Evolutionary conservation across 1,140 invertebrate species (phyloP), one percentile per base, ranked within the genome.

Genomic region (Drosophila insularis): DNA sequence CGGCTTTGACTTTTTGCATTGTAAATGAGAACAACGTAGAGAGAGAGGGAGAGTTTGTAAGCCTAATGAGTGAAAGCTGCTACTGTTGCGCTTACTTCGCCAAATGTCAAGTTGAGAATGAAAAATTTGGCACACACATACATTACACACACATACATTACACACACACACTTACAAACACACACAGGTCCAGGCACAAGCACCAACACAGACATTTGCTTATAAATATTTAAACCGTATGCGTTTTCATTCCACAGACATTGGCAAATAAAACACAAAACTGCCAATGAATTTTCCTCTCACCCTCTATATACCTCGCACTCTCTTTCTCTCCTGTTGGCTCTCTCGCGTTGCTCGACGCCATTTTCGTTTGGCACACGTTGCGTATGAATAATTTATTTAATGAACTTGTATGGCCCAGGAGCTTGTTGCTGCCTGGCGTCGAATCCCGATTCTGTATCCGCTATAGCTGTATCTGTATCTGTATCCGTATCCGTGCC

Each of bases 321-420:
- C 19, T 19, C 17, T 46, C 43, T 21, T 17, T 21, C 17, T 50
- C 10, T 50, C 72, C 73, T 53, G 23, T 63, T 54, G 66, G 62
- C 23, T 27, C 23, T 6, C 27, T 66, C 37, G 69, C 69, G 61
- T 70, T 76, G 69, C 59, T 68, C 74, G 79, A 79, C 75, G 81
- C 81, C 80, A 89, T 87, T 82, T 82, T 80, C 66, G 72, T 63
- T 71, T 68, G 84, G 80, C 84, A 89, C 80, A 89, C 84, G 84
- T 89, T 84, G 85, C 79, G 77, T 90, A 90, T 91, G 82, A 91
- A 91, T 90, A 87, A 91, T 91, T 91, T 89, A 91, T 91, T 91
- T 91, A 89, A 91, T 91, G 89, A 86, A 91, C 89, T 90, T 89
- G 84, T 78, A 85, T 65, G 74, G 53, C 43, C 39, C 65, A 40